These are phyloP conservation scores for Balaenoptera acutorostrata DNA, from an alignment of 2,113 vertebrate genomes.

Conservation along the genomic window DNA sequence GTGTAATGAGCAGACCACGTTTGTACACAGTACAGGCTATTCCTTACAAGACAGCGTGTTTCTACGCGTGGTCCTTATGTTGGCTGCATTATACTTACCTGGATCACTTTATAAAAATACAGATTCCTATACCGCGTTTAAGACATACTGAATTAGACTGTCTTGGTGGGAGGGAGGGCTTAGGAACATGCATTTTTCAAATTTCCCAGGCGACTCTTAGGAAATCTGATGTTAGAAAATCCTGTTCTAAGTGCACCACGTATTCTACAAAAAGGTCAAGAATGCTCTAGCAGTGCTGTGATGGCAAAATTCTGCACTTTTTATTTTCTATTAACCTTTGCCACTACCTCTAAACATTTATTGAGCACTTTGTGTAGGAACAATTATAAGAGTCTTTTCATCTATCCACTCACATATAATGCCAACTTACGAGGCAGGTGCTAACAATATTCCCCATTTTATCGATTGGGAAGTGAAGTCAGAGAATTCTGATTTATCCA, in stretches of 20 bases:
- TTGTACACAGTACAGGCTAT: background rate
- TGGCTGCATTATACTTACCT: background rate
- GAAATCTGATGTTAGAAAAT: background rate
- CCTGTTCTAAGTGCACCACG: background rate
- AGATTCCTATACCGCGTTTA: background rate
- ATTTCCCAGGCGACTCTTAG: background rate
- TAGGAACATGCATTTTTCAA: background rate
- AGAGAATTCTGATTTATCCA: background rate
- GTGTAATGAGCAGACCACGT: background rate
- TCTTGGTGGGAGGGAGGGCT: background rate
- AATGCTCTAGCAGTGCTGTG: background rate
- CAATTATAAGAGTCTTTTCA: background rate
- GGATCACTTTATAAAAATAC: background rate
- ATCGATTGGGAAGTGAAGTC: background rate
- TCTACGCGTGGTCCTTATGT: background rate
- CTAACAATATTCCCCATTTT: background rate
- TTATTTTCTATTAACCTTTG: slow-evolving; percentile 51
- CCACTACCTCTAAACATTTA: slow-evolving; percentile 19
- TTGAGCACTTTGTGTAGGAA: background rate
- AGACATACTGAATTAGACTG: background rate
- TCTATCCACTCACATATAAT: background rate
- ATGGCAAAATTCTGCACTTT: background rate
- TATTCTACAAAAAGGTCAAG: background rate
- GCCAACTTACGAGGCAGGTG: background rate
- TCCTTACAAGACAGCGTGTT: background rate